Conservation (phyloP, 2,888 invertebrate species). For the Eilema sororculum region DNA sequence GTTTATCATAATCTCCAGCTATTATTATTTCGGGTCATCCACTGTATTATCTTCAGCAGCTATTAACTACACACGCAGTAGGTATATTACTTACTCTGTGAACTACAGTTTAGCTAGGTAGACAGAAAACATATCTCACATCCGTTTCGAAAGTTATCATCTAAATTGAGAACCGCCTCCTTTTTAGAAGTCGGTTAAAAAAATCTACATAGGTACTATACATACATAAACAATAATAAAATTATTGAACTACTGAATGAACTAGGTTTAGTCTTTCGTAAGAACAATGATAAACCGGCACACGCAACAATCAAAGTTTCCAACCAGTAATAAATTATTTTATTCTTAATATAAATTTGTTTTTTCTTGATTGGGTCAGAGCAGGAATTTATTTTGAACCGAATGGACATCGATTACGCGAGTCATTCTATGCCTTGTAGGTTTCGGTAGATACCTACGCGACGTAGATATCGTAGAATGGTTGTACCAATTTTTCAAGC, state of each 20-base stretch:
- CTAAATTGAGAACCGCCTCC: too few species aligned
- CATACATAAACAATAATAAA: background rate
- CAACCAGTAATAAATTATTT: background rate
- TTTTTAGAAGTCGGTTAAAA: too few species aligned
- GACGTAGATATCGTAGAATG: slow-evolving; percentile 48
- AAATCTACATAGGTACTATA: too few species aligned
- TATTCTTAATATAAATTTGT: background rate
- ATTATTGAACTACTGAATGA: background rate
- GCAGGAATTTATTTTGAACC: slow-evolving; percentile 24
- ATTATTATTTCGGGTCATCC: background rate
- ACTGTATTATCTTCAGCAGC: background rate
- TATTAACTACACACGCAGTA: too few species aligned
- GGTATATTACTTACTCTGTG: too few species aligned
- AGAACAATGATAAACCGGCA: background rate
- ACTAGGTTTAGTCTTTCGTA: too few species aligned
- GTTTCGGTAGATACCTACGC: slow-evolving; percentile 44
- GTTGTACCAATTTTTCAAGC: slow-evolving; percentile 35
- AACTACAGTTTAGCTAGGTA: background rate
- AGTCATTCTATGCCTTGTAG: slow-evolving; percentile 35
- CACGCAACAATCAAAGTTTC: background rate
- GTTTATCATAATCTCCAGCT: background rate
- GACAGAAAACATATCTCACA: background rate
- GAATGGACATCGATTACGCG: slow-evolving; percentile 34
- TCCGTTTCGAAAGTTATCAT: too few species aligned
- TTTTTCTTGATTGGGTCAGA: background rate